phyloP scores from a whole-genome alignment of 1,140 invertebrate species.

The Meteorus sp. region DNA sequence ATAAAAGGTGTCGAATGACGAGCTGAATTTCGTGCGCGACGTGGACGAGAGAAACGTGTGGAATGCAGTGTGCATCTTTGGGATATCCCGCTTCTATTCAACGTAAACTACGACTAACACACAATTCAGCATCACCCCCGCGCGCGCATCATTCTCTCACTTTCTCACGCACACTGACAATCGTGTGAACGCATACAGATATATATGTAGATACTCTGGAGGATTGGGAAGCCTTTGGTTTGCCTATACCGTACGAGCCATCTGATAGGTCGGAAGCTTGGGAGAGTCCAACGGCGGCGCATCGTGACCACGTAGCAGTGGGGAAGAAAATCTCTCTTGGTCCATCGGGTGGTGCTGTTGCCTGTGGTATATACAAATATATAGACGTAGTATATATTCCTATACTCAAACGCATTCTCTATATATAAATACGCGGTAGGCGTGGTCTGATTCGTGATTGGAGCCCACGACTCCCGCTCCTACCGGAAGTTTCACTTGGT shows the following conservation, averaged over 20 bases:
- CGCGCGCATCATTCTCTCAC: not conserved
- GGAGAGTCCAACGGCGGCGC: not conserved
- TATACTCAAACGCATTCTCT: too few relatives aligned
- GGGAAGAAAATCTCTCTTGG: conserved; percentile 18
- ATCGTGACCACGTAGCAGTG: not conserved
- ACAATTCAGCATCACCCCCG: conserved; percentile 15
- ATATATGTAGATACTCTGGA: too few relatives aligned
- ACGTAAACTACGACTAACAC: too few relatives aligned
- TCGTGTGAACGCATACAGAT: too few relatives aligned
- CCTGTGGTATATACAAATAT: too few relatives aligned
- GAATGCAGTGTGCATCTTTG: conserved; percentile 18
- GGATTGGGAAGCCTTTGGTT: too few relatives aligned
- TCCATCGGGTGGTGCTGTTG: conserved; percentile 3
- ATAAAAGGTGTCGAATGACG: not conserved
- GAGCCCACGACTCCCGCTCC: conserved; percentile 34
- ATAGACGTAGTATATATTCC: too few relatives aligned
- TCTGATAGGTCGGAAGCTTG: conserved; percentile 1
- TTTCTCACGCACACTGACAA: not conserved
- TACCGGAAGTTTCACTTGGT: conserved; percentile 39
- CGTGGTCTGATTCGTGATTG: conserved; percentile 39
- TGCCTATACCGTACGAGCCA: not conserved
- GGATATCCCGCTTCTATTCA: conserved; percentile 2
- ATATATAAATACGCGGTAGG: conserved; percentile 26
- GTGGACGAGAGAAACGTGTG: conserved; percentile 22
- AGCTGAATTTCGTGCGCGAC: not conserved